These are phyloP conservation scores for Unio pictorum DNA, from an alignment of 2,888 invertebrate genomes.

Conservation along the genomic window DNA sequence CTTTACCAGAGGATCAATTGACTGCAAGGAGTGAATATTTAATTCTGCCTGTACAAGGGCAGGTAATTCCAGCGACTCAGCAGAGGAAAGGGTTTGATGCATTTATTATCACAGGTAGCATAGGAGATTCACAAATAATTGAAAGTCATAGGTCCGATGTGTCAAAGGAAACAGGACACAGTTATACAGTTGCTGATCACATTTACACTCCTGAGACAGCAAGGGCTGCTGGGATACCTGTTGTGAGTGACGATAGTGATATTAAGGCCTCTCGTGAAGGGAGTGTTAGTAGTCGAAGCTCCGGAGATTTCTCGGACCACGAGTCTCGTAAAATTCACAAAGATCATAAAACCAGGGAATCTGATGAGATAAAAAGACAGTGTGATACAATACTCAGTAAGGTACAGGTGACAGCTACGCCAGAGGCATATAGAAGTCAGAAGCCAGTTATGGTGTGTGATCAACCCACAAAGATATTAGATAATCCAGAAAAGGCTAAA, in stretches of 20 bases:
- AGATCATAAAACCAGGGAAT: constrained; percentile 61
- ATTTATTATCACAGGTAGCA: constrained; percentile 30
- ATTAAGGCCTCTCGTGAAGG: constrained; percentile 49
- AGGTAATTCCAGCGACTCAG: not conserved
- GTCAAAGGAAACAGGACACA: constrained; percentile 34
- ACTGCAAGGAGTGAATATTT: constrained; percentile 15
- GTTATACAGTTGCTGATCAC: constrained; percentile 58
- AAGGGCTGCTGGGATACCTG: constrained; percentile 64
- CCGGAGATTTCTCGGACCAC: constrained; percentile 66
- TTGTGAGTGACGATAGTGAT: constrained; percentile 44
- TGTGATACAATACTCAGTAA: constrained; percentile 6
- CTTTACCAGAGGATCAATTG: constrained; percentile 38
- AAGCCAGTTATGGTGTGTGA: constrained; percentile 34
- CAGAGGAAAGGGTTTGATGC: constrained; percentile 21
- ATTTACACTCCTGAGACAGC: constrained; percentile 56
- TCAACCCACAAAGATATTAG: constrained; percentile 16
- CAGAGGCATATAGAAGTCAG: constrained; percentile 27
- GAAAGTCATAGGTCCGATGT: constrained; percentile 22
- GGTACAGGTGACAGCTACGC: constrained; percentile 13
- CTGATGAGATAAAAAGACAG: constrained; percentile 18
- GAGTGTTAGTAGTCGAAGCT: constrained; percentile 60
- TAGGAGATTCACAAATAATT: constrained; percentile 18
- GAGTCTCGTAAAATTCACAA: constrained; percentile 67
- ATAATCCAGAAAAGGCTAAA: constrained; percentile 7
- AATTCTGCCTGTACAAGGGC: not conserved